Evolutionary conservation across 2,888 invertebrate species (phyloP).

Genomic region (Volucella inanis): DNA sequence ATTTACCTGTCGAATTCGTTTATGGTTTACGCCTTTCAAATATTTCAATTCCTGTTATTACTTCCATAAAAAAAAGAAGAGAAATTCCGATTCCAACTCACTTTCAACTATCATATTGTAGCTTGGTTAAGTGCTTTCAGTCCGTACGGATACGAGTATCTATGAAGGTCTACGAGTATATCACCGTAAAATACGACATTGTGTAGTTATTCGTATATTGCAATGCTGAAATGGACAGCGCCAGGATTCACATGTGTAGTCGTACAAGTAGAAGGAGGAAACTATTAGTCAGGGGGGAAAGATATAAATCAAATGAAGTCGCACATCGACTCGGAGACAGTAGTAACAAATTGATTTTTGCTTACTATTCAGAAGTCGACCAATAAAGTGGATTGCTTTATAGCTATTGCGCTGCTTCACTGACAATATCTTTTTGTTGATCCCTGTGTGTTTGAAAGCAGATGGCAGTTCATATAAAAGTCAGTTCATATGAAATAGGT

Average conservation of each 20-base stretch:
- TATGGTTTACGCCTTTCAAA: conserved; percentile 41
- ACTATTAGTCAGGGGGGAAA: conserved; percentile 42
- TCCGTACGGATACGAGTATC: conserved; percentile 1
- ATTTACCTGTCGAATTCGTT: conserved; percentile 24
- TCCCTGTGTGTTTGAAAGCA: background rate
- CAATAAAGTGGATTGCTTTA: conserved; percentile 66
- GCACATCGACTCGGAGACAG: conserved; percentile 38
- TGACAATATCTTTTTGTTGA: conserved; percentile 22
- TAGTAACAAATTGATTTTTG: conserved; percentile 60
- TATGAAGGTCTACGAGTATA: too few species aligned
- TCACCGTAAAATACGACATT: too few species aligned
- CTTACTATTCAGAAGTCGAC: conserved; percentile 52
- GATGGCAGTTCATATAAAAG: too few species aligned
- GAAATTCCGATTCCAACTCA: conserved; percentile 20
- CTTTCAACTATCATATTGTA: conserved; percentile 30
- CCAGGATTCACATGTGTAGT: conserved; percentile 12
- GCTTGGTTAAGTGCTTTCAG: conserved; percentile 10
- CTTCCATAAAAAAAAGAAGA: conserved; percentile 11
- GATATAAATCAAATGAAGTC: conserved; percentile 50
- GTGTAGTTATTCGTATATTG: conserved; percentile 3
- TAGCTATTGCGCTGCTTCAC: conserved; percentile 40
- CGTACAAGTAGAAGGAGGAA: conserved; percentile 21
- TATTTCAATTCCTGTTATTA: conserved; percentile 35
- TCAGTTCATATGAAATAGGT: too few species aligned
- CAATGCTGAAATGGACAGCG: conserved; percentile 34